Evolutionary conservation across 2,888 invertebrate genomes (phyloP), one percentile per base, ranked within the genome.

Genomic region (Drosophila robusta): DNA sequence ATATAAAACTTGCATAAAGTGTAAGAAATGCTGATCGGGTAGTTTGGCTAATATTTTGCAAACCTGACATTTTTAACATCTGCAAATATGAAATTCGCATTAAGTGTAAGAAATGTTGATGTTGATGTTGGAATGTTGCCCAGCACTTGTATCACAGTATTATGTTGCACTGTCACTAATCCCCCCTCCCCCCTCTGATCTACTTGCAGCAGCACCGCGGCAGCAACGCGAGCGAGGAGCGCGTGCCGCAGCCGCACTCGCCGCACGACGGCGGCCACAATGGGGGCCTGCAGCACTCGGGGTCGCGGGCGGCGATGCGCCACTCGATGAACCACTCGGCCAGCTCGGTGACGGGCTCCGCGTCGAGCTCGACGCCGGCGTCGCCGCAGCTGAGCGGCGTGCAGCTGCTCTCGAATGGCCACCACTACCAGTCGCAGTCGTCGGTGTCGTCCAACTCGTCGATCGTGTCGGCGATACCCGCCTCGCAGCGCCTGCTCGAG

Each of bases 401-500:
- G 1, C 91, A 91, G 55, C 77, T 91, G 77, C 76, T 91, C 34
- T 91, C 92, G n/a, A 92, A 79, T 91, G 93, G 84, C 74, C 92
- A 90, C 90, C 93, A 90, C 92, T 91, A 91, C 91, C 93, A 91
- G 92, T 93, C 93, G 85, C 94, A 92, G 90, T 93, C 92, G 66
- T 93, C 93, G 90, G 94, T 91, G 42, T 90, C 90, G 44, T 91
- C 91, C 56, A 91, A 91, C 64, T 92, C 92, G 22, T 92, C 92
- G 62, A 91, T 92, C 58, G 89, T 93, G 90, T 92, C 92, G 62
- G 91, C 91, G 49, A 92, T 92, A 83, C 91, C 92, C 72, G 89
- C 91, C 69, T 96, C 96, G 79, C 94, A 95, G 90, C 94, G 95
- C 78, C 93, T 96, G 78, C 93, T 96, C 80, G 95, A 96, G 90